Base-by-base conservation (phyloP, 2,113 vertebrate species). In the Rhinoptilus africanus region DNA sequence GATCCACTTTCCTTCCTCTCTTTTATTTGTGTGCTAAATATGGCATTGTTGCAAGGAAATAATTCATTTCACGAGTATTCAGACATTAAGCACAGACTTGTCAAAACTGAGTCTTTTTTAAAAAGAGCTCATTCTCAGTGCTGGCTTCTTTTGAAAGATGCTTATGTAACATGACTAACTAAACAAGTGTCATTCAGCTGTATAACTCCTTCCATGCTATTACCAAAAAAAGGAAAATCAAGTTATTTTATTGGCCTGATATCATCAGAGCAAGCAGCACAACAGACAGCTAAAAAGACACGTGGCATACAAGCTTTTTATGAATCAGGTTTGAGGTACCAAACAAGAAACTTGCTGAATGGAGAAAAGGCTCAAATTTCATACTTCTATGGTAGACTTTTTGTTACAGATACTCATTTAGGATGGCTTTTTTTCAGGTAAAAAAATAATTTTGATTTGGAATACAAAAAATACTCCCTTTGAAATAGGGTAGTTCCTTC, bases 11-110 rank as follows among this genome's bases (percentile, higher is more conserved):
- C 83, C 91, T 96, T 96, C 89, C 85, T 91, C 75, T 88, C 92
- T 94, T 95, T 91, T 85, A 96, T 95, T 91, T 93, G 64, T 87
- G 91, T 92, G 81, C 94, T 96, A 93, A 93, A 96, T 95, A 94
- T 94, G 90, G 95, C 90, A 82, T 85, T 95, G 32, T 95, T 90
- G 79, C 76, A 90, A 94, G 92, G 90, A 96, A 97, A 92, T 73
- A 83, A 83, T 81, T 92, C 8, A 43, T 90, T 93, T 92, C 63
- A 51, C 6, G 6, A 67, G 37, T 48, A 74, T 96, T 92, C 89
- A 92, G 57, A 71, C 74, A 87, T 37, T 64, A 95, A 95, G 72
- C 57, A 53, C 28, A 87, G 91, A 89, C 57, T 82, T 95, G 77
- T 86, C 64, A 88, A 94, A 96, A 75, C 14, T 8, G 39, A 88